These are phyloP conservation scores for Halcyon leucocephala DNA, from an alignment of 2,797 vertebrate genomes.

Conservation along the genomic window DNA sequence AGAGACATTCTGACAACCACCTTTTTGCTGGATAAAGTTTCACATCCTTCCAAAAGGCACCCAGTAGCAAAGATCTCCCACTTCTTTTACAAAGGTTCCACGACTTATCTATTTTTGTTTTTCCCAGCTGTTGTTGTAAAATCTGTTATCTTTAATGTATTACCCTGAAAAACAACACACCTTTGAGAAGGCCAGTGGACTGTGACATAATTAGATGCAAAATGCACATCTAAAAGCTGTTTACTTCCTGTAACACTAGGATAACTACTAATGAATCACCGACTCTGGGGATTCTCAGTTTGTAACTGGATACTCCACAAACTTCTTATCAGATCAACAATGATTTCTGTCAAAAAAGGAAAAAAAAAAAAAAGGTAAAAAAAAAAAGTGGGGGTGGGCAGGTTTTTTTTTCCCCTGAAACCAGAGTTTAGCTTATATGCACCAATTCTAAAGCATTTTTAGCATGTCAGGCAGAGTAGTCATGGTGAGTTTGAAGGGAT, in stretches of 20 bases:
- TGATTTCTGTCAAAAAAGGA: conserved; percentile 69
- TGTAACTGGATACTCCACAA: conserved; percentile 70
- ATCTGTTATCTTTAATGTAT: conserved; percentile 74
- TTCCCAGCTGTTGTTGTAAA: conserved; percentile 63
- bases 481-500: conserved; percentile 73
- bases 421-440: conserved; percentile 42
- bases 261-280: conserved; percentile 62
- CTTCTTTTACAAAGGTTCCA: conserved; percentile 17
- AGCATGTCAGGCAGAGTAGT: conserved; percentile 68
- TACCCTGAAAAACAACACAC: conserved; percentile 67
- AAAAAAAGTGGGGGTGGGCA: conserved; percentile 33
- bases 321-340: conserved; percentile 78
- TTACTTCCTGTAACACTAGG: conserved; percentile 74
- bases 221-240: conserved; percentile 69
- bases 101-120: conserved; percentile 21
- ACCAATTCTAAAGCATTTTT: conserved; percentile 63
- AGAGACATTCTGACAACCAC: not conserved
- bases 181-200: conserved; percentile 55
- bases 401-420: conserved; percentile 31
- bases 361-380: not conserved
- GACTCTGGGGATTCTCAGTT: conserved; percentile 63
- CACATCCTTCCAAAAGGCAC: not conserved
- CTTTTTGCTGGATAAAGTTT: conserved; percentile 20
- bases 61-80: not conserved
- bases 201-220: conserved; percentile 65